phyloP scores from a whole-genome alignment of 2,888 invertebrate species.

The Caenorhabditis drosophilae region DNA sequence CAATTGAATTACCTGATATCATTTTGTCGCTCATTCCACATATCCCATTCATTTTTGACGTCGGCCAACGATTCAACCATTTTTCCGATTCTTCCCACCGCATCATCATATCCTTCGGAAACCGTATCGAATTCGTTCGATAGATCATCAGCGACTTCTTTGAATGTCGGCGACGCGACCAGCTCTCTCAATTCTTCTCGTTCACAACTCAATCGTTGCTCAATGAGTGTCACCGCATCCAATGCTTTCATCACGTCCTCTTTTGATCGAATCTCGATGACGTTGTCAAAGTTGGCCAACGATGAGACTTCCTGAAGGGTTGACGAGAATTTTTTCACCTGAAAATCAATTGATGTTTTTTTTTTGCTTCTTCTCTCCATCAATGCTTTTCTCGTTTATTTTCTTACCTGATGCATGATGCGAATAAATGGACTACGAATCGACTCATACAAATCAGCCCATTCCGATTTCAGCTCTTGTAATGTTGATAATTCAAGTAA shows the following conservation, averaged over 20 bases:
- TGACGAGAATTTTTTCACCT: constrained; percentile 40
- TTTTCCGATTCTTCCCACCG: constrained; percentile 34
- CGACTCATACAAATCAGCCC: constrained; percentile 35
- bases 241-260: constrained; percentile 45
- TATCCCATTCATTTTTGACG: constrained; percentile 36
- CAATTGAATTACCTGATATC: constrained; percentile 12
- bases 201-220: constrained; percentile 38
- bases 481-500: constrained; percentile 25
- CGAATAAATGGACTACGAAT: constrained; percentile 42
- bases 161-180: constrained; percentile 21
- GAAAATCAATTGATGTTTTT: too few relatives aligned
- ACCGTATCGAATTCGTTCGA: constrained; percentile 34
- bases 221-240: constrained; percentile 35
- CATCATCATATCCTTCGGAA: constrained; percentile 49
- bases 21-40: constrained; percentile 18
- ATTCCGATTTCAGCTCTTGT: constrained; percentile 38
- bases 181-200: constrained; percentile 43
- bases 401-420: constrained; percentile 36
- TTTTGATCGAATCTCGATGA: constrained; percentile 37
- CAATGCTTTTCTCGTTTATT: too few relatives aligned
- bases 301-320: constrained; percentile 45
- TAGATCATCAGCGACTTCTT: constrained; percentile 21
- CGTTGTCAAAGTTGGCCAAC: constrained; percentile 34
- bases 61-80: constrained; percentile 20
- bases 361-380: neutral